Conservation (phyloP, 2,797 vertebrate genomes). For the Leptodactylus fallax region DNA sequence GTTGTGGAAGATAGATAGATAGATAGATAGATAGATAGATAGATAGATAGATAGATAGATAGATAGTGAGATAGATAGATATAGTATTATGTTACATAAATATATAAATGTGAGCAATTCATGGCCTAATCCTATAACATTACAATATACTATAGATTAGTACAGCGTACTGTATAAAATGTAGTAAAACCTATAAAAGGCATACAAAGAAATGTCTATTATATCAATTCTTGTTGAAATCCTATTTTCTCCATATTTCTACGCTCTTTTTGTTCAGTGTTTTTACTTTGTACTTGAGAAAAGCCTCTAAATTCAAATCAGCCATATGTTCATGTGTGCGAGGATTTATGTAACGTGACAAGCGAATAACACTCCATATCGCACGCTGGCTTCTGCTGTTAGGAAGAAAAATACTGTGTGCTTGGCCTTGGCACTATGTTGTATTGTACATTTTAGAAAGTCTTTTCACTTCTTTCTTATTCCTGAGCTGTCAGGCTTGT, state of each 20-base stretch:
- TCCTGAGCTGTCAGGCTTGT: neutral
- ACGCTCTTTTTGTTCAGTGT: constrained; percentile 3
- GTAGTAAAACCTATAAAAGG: neutral
- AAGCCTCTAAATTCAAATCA: constrained; percentile 39
- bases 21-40: too few relatives aligned
- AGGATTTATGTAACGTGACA: constrained; percentile 49
- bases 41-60: too few relatives aligned
- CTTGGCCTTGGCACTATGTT: constrained; percentile 20
- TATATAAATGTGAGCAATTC: too few relatives aligned
- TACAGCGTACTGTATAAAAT: neutral
- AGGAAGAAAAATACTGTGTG: constrained; percentile 15
- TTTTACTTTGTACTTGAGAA: constrained; percentile 10
- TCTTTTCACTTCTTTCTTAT: neutral
- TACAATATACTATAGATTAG: neutral
- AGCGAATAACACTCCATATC: constrained; percentile 28
- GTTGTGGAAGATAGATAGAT: too few relatives aligned
- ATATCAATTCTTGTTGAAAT: neutral
- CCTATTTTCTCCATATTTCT: neutral
- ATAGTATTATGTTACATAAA: too few relatives aligned
- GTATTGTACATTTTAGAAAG: neutral
- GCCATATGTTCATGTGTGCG: constrained; percentile 28
- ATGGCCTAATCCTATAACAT: too few relatives aligned
- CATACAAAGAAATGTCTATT: neutral
- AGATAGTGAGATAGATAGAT: too few relatives aligned
- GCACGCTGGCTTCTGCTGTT: neutral